Evolutionary conservation across 2,797 vertebrate genomes (phyloP), one percentile per base, ranked within the genome.

Genomic region (Premnoplex brunnescens): DNA sequence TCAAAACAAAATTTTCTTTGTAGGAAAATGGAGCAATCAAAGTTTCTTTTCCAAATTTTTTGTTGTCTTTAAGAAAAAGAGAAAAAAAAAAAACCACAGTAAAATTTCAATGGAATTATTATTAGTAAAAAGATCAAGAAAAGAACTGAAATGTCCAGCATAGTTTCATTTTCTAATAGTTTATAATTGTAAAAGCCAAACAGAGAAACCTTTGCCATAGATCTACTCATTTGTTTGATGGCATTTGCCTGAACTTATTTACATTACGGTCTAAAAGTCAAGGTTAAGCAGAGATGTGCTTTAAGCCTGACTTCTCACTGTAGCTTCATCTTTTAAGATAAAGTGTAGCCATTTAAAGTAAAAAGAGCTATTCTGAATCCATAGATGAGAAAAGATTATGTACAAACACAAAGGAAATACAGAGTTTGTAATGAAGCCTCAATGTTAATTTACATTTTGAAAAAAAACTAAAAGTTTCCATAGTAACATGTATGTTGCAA

Each of bases 401-500:
- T 46, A 68, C 21, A 80, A 63, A 73, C 43, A 72, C 34, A 72
- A 71, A 60, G 27, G 41, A 76, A 84, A 73, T 62, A 19, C 52
- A 71, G 55, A 55, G 19, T 82, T 87, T 85, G 56, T 56, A 89
- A 48, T 1, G 8, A 82, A 84, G 15, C 22, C 28, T 81, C 28
- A 28, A 23, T 73, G 56, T 73, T 73, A 72, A 87, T 90, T 87
- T 88, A 87, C 48, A 79, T 94, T 82, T 84, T 75, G 59, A 46
- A 73, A 83, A 73, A 83, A 75, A 78, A 83, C 5, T 46, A 66
- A 75, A 88, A 52, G 51, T 97, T 95, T 15, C 74, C 77, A 93
- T 92, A 73, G 92, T 93, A 85, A 93, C 60, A 28, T 18, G 30
- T 84, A 89, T 37, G 24, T 77, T 89, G 69, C 80, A 93, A 88